These are phyloP conservation scores for Phylloscopus trochilus DNA, from an alignment of 2,113 vertebrate species.

Conservation along the genomic window DNA sequence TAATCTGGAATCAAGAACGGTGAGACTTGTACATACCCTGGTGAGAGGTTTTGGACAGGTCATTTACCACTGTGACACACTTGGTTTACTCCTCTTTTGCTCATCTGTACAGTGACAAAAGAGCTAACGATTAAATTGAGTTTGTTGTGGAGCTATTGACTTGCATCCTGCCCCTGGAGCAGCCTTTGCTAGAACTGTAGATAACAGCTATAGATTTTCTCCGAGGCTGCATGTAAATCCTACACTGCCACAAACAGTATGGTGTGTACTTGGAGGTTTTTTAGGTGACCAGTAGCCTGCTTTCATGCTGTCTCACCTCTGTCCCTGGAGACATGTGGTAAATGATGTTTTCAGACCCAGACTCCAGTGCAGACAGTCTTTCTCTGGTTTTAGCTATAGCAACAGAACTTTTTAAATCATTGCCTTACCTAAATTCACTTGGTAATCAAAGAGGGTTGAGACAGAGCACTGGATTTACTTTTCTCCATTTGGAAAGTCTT, in stretches of 20 bases:
- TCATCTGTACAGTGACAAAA: background rate
- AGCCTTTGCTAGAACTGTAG: background rate
- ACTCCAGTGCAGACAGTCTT: background rate
- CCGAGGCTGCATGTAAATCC: accelerated
- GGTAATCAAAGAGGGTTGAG: background rate
- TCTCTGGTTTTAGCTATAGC: background rate
- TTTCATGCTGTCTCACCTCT: background rate
- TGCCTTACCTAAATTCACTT: background rate
- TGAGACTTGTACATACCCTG: background rate
- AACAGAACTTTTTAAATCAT: background rate
- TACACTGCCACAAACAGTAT: background rate
- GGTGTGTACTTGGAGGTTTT: background rate
- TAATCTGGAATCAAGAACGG: background rate
- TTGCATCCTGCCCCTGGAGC: background rate
- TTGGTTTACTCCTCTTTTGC: background rate
- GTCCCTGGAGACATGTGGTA: background rate
- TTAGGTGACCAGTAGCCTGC: background rate
- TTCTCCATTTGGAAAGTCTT: background rate
- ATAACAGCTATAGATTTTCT: background rate
- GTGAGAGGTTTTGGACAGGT: background rate
- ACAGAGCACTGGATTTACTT: background rate
- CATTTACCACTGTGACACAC: background rate
- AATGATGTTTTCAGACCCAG: background rate
- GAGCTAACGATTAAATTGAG: background rate
- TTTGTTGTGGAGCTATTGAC: background rate